Conservation (phyloP, 2,797 vertebrate species). For the Poeciliopsis turneri region DNA sequence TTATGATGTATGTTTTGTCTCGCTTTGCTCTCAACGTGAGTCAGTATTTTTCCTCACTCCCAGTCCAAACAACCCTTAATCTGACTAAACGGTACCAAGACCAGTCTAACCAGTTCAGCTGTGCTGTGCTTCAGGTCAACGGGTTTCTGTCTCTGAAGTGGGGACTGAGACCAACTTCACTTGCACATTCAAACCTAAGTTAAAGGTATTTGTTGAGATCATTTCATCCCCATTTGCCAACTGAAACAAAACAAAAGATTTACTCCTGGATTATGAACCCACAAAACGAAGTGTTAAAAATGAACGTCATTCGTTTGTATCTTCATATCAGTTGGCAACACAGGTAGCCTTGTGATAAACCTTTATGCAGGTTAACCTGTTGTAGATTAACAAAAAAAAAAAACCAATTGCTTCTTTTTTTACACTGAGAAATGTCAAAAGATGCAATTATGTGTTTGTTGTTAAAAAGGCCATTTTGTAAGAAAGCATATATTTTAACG, state of each 20-base stretch:
- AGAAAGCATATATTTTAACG: conserved; percentile 77
- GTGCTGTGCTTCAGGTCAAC: conserved; percentile 23
- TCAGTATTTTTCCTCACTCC: conserved; percentile 45
- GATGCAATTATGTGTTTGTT: conserved; percentile 62
- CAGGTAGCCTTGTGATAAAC: conserved; percentile 35
- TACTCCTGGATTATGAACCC: neutral
- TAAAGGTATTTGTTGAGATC: conserved; percentile 20
- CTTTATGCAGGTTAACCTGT: conserved; percentile 42
- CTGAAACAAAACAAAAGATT: neutral
- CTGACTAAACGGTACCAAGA: conserved; percentile 43
- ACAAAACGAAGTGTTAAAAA: conserved; percentile 8
- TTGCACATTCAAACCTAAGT: conserved; percentile 51
- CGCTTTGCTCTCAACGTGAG: conserved; percentile 43
- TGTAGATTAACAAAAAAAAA: conserved; percentile 18
- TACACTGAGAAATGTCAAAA: conserved; percentile 64
- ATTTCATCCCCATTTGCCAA: conserved; percentile 5
- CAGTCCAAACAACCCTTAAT: conserved; percentile 46
- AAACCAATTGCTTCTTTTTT: conserved; percentile 45
- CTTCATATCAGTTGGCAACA: conserved; percentile 23
- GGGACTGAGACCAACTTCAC: conserved; percentile 30
- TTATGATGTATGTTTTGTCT: conserved; percentile 39
- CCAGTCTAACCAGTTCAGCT: conserved; percentile 40
- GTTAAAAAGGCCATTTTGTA: conserved; percentile 72
- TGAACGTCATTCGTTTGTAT: conserved; percentile 2
- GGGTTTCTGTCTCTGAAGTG: conserved; percentile 36